Evolutionary conservation across 2,888 invertebrate genomes (phyloP).

Genomic region (Epinotia ramella): DNA sequence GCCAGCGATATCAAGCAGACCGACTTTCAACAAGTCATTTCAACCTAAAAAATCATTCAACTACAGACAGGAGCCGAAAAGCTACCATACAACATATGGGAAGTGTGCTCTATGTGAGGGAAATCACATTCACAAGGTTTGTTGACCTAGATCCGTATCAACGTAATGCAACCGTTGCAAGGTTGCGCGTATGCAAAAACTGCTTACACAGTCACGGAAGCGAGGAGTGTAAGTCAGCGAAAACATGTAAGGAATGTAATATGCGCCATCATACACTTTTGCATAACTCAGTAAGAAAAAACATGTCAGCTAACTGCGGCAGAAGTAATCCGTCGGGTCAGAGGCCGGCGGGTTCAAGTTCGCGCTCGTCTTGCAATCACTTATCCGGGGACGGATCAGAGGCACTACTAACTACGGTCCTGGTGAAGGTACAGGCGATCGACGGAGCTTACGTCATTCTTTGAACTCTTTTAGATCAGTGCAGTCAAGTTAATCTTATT

Average conservation of each 20-base stretch:
- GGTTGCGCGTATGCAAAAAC: constrained; percentile 37
- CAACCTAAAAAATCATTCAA: too few relatives aligned
- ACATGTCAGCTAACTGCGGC: background rate
- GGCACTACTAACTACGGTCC: constrained; percentile 43
- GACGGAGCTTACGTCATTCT: constrained; percentile 45
- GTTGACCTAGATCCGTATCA: constrained; percentile 13
- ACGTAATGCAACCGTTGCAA: constrained; percentile 22
- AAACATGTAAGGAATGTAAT: constrained; percentile 40
- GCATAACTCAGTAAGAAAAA: constrained; percentile 5
- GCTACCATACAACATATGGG: constrained; percentile 18
- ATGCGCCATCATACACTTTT: constrained; percentile 16
- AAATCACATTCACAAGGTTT: constrained; percentile 31
- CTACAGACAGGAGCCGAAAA: background rate
- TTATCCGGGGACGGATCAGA: background rate
- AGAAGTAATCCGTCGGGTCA: background rate
- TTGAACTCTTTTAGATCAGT: constrained; percentile 47
- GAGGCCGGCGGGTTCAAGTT: background rate
- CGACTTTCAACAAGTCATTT: too few relatives aligned
- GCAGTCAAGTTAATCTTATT: constrained; percentile 46
- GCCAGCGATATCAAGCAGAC: background rate
- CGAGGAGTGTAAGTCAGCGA: constrained; percentile 18
- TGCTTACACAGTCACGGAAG: constrained; percentile 32
- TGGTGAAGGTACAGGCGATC: constrained; percentile 25
- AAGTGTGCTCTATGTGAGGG: constrained; percentile 23
- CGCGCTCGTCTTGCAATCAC: background rate